These are phyloP conservation scores for Copsychus sechellarum DNA, from an alignment of 2,113 vertebrate species.

Conservation along the genomic window DNA sequence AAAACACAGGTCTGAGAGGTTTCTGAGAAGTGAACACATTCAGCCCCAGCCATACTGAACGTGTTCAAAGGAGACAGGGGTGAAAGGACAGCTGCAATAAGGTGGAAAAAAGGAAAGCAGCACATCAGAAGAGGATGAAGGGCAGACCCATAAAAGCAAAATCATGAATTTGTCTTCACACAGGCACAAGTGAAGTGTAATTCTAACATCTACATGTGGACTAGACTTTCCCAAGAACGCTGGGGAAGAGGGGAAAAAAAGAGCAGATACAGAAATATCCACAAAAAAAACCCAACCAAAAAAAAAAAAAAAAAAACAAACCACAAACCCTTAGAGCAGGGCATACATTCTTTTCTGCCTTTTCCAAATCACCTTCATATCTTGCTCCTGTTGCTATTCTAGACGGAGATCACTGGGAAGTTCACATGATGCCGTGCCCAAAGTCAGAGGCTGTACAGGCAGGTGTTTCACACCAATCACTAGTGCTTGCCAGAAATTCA, in stretches of 20 bases:
- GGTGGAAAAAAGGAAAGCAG: slow-evolving; percentile 40
- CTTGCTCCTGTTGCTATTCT: slow-evolving; percentile 30
- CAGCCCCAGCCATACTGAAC: slow-evolving; percentile 15
- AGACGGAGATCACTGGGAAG: background rate
- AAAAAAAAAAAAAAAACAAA: no score
- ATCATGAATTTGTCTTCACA: background rate
- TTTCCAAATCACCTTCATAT: slow-evolving; percentile 17
- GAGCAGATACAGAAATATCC: background rate
- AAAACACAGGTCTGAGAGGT: slow-evolving; percentile 54
- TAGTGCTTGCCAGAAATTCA: slow-evolving; percentile 41
- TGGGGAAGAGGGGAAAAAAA: slow-evolving; percentile 1
- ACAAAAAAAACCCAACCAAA: background rate
- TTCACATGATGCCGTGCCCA: background rate
- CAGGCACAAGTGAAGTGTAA: background rate
- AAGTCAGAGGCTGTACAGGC: slow-evolving; percentile 27
- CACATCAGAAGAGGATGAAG: slow-evolving; percentile 50
- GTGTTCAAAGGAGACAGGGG: slow-evolving; percentile 34
- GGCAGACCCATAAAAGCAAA: slow-evolving; percentile 19
- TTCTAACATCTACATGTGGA: background rate
- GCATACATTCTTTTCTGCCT: background rate
- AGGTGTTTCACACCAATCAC: slow-evolving; percentile 50
- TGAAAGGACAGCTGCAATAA: slow-evolving; percentile 53
- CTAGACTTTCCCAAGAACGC: slow-evolving; percentile 17
- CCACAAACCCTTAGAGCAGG: background rate
- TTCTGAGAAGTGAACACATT: slow-evolving; percentile 29